phyloP scores from a whole-genome alignment of 1,140 invertebrate genomes.

The Lordiphosa stackelbergi region DNA sequence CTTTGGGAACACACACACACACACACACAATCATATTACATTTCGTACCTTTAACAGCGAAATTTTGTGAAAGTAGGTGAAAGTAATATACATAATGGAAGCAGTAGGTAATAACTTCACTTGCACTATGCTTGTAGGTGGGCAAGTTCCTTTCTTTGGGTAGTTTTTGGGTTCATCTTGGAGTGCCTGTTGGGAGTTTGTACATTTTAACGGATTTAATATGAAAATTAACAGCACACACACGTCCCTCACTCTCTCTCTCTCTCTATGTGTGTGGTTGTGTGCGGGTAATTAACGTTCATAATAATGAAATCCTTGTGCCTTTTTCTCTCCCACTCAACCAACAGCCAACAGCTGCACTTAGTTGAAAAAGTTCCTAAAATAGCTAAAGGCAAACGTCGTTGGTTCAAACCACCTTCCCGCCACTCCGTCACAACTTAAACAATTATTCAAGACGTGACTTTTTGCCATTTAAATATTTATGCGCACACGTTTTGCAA shows the following conservation, averaged over 20 bases:
- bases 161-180: slow-evolving; percentile 14
- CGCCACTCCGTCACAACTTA: slow-evolving; percentile 38
- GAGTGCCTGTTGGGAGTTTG: slow-evolving; percentile 71
- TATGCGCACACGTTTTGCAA: slow-evolving; percentile 62
- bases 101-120: slow-evolving; percentile 56
- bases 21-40: slow-evolving; percentile 37
- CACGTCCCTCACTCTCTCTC: slow-evolving; percentile 14
- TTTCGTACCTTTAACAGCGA: slow-evolving; percentile 45
- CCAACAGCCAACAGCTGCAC: slow-evolving; percentile 55
- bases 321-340: slow-evolving; percentile 18
- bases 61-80: slow-evolving; percentile 51
- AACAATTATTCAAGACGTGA: slow-evolving; percentile 75
- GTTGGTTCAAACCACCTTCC: background rate
- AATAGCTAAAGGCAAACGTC: slow-evolving; percentile 48
- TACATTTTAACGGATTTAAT: slow-evolving; percentile 75
- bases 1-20: background rate
- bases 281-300: slow-evolving; percentile 62
- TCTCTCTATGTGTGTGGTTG: slow-evolving; percentile 21
- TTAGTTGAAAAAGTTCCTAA: slow-evolving; percentile 71
- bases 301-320: slow-evolving; percentile 64
- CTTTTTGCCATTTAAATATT: slow-evolving; percentile 75
- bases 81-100: slow-evolving; percentile 56
- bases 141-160: slow-evolving; percentile 23
- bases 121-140: slow-evolving; percentile 56
- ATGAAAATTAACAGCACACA: slow-evolving; percentile 70